Base-by-base conservation (phyloP, 2,888 invertebrate species). In the Lochmaea crataegi region DNA sequence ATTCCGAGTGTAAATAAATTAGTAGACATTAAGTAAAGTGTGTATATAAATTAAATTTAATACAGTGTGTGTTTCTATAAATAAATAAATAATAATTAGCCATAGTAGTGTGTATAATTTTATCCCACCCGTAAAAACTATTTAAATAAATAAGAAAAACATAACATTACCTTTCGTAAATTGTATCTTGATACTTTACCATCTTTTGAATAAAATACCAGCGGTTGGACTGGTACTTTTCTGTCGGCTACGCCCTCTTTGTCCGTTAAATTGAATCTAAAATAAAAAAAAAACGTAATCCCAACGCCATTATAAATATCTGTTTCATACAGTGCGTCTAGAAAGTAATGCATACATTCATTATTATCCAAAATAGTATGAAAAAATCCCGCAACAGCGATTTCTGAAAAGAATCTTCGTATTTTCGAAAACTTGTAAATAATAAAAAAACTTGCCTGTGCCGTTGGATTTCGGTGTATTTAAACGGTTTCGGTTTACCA, bases 391-490 rank as follows among this genome's bases (percentile, higher is more conserved):
- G n/a, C n/a, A n/a, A n/a, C n/a, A n/a, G n/a, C n/a, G n/a, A n/a
- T n/a, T n/a, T n/a, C n/a, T n/a, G n/a, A n/a, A n/a, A n/a, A n/a
- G n/a, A n/a, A n/a, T n/a, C n/a, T n/a, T n/a, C n/a, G 26, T 32
- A 32, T 32, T 32, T 32, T 32, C 5, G 0, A 32, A 16, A 69
- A 71, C 70, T 18, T 73, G 38, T 57, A 53, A 38, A n/a, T n/a
- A n/a, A n/a, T n/a, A n/a, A 68, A 48, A 22, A 60, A 45, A 12
- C 63, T 76, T 73, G 81, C 81, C 83, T 90, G 85, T 98, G 97
- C 42, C 97, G 90, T 85, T 99, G 99, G 76, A 98, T 96, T 87
- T 98, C 98, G 0, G 98, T 98, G 83, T 96, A 99, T 83, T 96
- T 97, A 83, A 97, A 98, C 0, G 98, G 98, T 82, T 99, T 99